phyloP scores from a whole-genome alignment of 2,797 vertebrate genomes.

The Limnodromus scolopaceus region DNA sequence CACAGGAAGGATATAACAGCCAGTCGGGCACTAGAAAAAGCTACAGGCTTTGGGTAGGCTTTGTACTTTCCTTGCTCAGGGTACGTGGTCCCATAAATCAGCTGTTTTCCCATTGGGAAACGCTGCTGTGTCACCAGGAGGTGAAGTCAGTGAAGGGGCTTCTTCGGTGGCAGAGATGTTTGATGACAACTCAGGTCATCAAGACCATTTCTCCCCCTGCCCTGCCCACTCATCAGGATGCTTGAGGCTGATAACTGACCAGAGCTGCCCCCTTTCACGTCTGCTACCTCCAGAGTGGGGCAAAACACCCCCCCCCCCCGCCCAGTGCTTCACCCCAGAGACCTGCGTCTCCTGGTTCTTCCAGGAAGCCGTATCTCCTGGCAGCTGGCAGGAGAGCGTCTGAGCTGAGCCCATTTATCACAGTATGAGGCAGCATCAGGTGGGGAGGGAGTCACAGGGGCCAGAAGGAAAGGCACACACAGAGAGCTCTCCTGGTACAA shows the following conservation, averaged over 20 bases:
- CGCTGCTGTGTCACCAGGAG: not conserved
- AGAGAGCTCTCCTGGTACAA: conserved; percentile 7
- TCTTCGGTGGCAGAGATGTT: not conserved
- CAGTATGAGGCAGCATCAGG: not conserved
- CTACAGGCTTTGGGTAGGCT: not conserved
- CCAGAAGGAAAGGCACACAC: not conserved
- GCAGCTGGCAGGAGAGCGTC: not conserved
- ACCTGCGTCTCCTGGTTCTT: not conserved
- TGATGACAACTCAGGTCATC: not conserved
- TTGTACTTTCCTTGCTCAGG: not conserved
- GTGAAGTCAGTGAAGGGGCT: not conserved
- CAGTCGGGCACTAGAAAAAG: not conserved
- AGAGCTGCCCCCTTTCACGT: not conserved
- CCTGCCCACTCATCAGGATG: not conserved
- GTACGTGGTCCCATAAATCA: not conserved
- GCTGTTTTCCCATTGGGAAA: not conserved
- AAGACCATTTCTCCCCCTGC: not conserved
- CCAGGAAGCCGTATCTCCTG: not conserved
- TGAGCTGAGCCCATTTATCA: not conserved
- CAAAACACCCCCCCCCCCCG: not conserved
- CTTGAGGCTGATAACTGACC: not conserved
- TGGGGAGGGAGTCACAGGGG: not conserved
- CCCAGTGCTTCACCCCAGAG: not conserved
- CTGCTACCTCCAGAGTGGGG: not conserved
- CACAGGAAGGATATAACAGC: not conserved